Conservation (phyloP, 2,888 invertebrate species). For the Busseola fusca region DNA sequence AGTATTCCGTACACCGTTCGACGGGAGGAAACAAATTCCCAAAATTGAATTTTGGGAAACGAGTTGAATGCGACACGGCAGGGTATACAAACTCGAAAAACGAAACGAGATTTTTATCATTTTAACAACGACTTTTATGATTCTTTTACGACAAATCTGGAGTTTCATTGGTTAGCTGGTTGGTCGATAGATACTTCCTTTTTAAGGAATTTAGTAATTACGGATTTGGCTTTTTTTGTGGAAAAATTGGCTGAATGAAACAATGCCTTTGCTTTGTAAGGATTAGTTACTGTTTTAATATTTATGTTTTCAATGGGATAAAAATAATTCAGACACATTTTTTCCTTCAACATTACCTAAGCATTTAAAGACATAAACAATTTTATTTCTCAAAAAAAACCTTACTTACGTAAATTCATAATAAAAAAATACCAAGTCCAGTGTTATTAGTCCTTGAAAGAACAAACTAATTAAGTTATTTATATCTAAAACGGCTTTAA, state of each 20-base stretch:
- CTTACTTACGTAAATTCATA: neutral
- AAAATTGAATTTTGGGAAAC: conserved; percentile 89
- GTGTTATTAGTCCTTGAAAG: neutral
- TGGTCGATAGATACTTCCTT: conserved; percentile 1
- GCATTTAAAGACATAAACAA: too few species aligned
- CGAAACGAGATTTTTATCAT: conserved; percentile 86
- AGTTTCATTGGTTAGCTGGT: conserved; percentile 17
- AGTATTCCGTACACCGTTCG: conserved; percentile 85
- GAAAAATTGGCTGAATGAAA: neutral
- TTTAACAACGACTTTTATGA: conserved; percentile 81
- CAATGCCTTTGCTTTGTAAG: neutral
- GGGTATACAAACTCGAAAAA: conserved; percentile 84
- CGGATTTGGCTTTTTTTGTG: neutral
- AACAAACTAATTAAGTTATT: neutral
- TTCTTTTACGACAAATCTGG: conserved; percentile 48
- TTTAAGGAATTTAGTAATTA: neutral
- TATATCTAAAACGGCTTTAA: neutral
- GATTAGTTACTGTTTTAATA: neutral
- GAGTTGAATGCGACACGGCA: conserved; percentile 89
- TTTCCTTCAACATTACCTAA: neutral
- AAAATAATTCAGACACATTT: neutral
- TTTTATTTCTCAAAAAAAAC: neutral
- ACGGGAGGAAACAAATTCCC: conserved; percentile 88
- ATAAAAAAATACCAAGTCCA: neutral
- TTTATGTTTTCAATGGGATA: neutral